These are phyloP conservation scores for Halcyon badia DNA, from an alignment of 2,797 vertebrate species.

Conservation along the genomic window DNA sequence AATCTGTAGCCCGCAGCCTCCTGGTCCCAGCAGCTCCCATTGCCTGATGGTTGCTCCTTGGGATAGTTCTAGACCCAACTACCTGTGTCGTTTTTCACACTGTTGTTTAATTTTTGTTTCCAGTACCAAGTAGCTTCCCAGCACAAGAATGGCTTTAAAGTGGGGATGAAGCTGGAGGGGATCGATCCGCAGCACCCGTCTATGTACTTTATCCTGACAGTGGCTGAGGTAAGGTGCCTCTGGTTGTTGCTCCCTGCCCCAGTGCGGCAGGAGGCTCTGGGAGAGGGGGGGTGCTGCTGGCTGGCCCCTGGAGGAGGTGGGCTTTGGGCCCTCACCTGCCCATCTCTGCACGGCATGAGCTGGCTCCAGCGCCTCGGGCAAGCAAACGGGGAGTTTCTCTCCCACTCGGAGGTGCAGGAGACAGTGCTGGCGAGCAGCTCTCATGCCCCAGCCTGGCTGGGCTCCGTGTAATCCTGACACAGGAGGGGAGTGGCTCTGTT, in stretches of 20 bases:
- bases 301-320: not conserved
- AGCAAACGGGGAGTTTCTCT: not conserved
- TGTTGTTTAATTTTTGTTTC: constrained; percentile 53
- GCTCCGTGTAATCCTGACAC: not conserved
- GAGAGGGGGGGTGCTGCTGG: not conserved
- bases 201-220: constrained; percentile 97
- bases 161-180: constrained; percentile 97
- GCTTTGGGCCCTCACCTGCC: not conserved
- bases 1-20: not conserved
- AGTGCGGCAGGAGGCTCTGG: fast-evolving
- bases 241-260: not conserved
- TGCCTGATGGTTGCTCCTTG: constrained; percentile 28
- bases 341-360: not conserved
- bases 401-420: not conserved
- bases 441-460: not conserved
- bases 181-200: constrained; percentile 96
- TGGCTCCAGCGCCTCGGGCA: not conserved
- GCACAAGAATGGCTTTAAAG: constrained; percentile 91
- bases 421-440: not conserved
- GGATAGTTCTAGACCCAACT: not conserved
- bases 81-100: not conserved
- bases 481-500: not conserved
- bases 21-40: constrained; percentile 8
- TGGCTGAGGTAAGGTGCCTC: constrained; percentile 89
- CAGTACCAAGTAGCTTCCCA: constrained; percentile 87